Evolutionary conservation across 2,888 invertebrate genomes (phyloP), one percentile per base, ranked within the genome.

Genomic region (Syrphus vitripennis): DNA sequence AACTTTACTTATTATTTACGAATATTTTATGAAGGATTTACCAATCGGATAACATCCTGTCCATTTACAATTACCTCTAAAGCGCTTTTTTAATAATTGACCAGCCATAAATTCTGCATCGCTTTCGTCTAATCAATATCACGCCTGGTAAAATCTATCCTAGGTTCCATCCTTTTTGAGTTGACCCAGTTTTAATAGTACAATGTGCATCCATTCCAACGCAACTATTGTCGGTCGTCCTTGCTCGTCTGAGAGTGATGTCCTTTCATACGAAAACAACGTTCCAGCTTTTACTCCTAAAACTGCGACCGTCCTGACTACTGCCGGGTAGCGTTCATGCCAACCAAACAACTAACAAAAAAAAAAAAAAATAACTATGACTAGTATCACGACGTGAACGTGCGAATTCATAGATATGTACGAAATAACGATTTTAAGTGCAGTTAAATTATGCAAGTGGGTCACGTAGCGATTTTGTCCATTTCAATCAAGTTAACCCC

Each of bases 371-470:
- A 16, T 3, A 10, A 48, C 9, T 9, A 19, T 10, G 19, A 3
- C 59, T 65, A 65, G 12, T 69, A 71, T 76, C 76, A 67, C 67
- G 12, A 84, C 69, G 81, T 72, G 75, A 80, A 83, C 83, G 83
- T 83, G 80, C 80, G 75, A 75, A 65, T 55, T 42, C 75, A 57
- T 75, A 84, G 80, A 84, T 80, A 80, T 65, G 75, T 76, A 80
- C 69, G 80, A 76, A 80, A 75, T 75, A 80, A 70, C 75, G 80
- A 80, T 84, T 84, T 83, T 83, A 83, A 83, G 83, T 84, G 83
- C 83, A 84, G 71, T 75, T 84, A 84, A 84, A 84, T 84, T 84
- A 84, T 84, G 83, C 83, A 84, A 84, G 80, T 84, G 83, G 83
- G 83, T 84, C 83, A 84, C 83, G 83, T 84, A 80, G 59, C 75